Evolutionary conservation across 2,888 invertebrate species (phyloP).

Genomic region (Boloria euphrosyne): DNA sequence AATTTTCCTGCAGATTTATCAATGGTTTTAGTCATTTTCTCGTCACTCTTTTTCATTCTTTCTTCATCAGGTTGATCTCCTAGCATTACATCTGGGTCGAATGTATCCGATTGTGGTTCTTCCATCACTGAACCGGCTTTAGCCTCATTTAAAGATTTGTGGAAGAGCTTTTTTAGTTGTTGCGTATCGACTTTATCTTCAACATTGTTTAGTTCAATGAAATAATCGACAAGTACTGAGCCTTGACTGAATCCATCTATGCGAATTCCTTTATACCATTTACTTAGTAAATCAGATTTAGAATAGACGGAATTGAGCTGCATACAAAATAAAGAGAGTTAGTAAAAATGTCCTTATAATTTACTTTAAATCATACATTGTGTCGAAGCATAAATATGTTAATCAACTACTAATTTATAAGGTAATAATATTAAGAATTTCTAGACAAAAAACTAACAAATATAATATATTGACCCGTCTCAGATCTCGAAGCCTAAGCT

Average conservation of each 20-base stretch:
- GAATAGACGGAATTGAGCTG: slow-evolving; percentile 93
- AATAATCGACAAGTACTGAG: slow-evolving; percentile 93
- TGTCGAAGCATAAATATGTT: no score
- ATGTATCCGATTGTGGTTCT: slow-evolving; percentile 50
- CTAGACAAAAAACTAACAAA: no score
- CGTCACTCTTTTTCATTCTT: slow-evolving; percentile 72
- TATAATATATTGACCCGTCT: no score
- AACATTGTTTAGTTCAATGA: slow-evolving; percentile 90
- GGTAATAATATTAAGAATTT: no score
- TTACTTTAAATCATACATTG: no score
- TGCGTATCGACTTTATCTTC: slow-evolving; percentile 86
- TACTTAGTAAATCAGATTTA: slow-evolving; percentile 87
- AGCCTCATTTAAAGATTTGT: slow-evolving; percentile 82
- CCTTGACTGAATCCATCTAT: slow-evolving; percentile 95
- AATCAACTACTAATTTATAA: no score
- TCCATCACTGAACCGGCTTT: slow-evolving; percentile 72
- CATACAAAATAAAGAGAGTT: slow-evolving; percentile 48
- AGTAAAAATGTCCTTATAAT: neutral
- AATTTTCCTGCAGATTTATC: slow-evolving; percentile 84
- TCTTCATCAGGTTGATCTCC: slow-evolving; percentile 78
- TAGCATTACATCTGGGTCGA: slow-evolving; percentile 72
- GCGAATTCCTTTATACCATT: slow-evolving; percentile 92
- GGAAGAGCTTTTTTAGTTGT: slow-evolving; percentile 87
- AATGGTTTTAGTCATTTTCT: slow-evolving; percentile 78
- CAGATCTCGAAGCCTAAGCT: no score